Base-by-base conservation (phyloP, 2,888 invertebrate species). In the Uloborus plumipes region DNA sequence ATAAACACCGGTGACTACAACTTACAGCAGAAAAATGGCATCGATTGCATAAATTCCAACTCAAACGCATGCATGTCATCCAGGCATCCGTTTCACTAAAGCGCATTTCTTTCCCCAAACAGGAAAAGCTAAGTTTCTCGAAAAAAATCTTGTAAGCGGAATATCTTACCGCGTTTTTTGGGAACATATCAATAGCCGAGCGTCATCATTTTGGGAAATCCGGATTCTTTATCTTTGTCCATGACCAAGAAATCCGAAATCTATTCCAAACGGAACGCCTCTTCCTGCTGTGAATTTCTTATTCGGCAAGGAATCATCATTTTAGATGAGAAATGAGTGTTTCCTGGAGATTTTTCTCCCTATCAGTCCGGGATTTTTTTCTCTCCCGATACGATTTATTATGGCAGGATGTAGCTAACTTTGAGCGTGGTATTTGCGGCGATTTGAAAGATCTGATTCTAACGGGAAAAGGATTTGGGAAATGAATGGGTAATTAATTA, bases 161-260 rank as follows among this genome's bases (percentile, higher is more conserved):
- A 39, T 39, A 39, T 9, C 39, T 39, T 39, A 39, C 39, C 11
- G 7, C 3, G 67, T 67, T 72, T 73, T n/a, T 79, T 59, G 59
- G 50, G 22, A 66, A 79, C 72, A 50, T 67, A 73, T 79, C 79
- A 66, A 79, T 73, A 59, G 69, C 61, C 47, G 59, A 22, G 58
- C 18, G 53, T 73, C 53, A 22, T 61, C 79, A 72, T 72, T 58
- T 59, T 58, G 14, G 31, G 61, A 73, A 73, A 79, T 79, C 79
- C 79, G 51, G 67, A 39, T 50, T 16, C 59, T 79, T 72, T 59
- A 79, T 79, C 79, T 78, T 71, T 71, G 78, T 71, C 78, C 65
- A 18, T 65, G 72, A 77, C 69, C 62, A 61, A 53, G 47, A 64
- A 64, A 22, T 64, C 62, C 64, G 53, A 51, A 72, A 67, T 79